Evolutionary conservation across 2,888 invertebrate genomes (phyloP).

Genomic region (Apodemia hepburni): DNA sequence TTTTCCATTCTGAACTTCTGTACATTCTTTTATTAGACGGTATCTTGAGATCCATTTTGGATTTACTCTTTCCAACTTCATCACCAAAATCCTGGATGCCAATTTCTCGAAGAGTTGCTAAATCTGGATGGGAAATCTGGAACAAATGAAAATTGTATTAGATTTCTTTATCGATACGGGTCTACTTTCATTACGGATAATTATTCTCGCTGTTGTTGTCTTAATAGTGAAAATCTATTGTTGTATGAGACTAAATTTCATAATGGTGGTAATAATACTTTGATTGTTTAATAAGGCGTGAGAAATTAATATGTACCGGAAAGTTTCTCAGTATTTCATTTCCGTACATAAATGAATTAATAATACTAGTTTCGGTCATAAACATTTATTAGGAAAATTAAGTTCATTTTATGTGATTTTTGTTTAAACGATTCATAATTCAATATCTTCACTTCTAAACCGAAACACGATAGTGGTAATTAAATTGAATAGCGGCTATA

Average conservation of each 20-base stretch:
- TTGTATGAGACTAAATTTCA: background rate
- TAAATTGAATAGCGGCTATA: too few species aligned
- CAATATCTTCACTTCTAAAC: too few species aligned
- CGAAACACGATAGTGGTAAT: too few species aligned
- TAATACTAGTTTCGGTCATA: background rate
- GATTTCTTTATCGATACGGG: background rate
- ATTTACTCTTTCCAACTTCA: constrained; percentile 50
- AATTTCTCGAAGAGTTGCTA: constrained; percentile 25
- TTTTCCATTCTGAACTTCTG: constrained; percentile 56
- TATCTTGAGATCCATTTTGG: constrained; percentile 56
- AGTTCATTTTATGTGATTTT: background rate
- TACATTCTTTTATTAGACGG: constrained; percentile 38
- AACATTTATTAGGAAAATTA: background rate
- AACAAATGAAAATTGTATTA: constrained; percentile 43
- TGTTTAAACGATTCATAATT: too few species aligned
- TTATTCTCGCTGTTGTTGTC: constrained; percentile 2
- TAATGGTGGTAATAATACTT: constrained; percentile 1
- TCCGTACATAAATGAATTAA: background rate
- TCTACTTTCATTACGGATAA: background rate
- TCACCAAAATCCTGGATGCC: constrained; percentile 44
- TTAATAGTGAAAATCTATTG: constrained; percentile 4
- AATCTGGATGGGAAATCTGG: constrained; percentile 50
- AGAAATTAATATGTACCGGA: background rate
- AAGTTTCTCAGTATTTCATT: background rate
- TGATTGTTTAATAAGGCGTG: background rate